Evolutionary conservation across 2,113 vertebrate species (phyloP).

Genomic region (Leptocoma aspasia): DNA sequence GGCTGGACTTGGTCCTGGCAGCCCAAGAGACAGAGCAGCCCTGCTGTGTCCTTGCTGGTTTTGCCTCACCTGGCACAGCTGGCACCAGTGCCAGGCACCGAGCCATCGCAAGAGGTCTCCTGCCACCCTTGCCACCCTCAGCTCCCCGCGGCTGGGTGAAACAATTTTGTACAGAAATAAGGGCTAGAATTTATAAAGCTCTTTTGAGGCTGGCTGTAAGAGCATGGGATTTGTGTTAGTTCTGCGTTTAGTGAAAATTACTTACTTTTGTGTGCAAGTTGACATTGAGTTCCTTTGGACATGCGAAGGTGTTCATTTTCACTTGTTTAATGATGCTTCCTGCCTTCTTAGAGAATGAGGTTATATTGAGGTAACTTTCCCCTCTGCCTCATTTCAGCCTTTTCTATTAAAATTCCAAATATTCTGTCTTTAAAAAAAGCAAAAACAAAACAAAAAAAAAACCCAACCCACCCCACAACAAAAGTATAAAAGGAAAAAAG

Average conservation of each 20-base stretch:
- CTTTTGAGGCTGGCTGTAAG: not conserved
- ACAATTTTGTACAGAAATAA: not conserved
- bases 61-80: not conserved
- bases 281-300: not conserved
- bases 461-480: not conserved
- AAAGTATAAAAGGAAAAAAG: not conserved
- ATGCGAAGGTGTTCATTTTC: fast-evolving
- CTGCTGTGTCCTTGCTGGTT: not conserved
- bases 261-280: not conserved
- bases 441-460: no score
- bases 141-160: fast-evolving
- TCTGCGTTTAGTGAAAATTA: not conserved
- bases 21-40: not conserved
- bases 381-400: not conserved
- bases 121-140: not conserved
- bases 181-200: not conserved
- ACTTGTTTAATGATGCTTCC: not conserved
- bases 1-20: not conserved
- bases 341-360: not conserved
- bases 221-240: not conserved
- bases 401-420: not conserved
- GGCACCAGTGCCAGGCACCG: fast-evolving
- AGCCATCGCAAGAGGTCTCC: fast-evolving
- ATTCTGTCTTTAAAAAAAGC: not conserved
- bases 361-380: not conserved